Evolutionary conservation across 2,888 invertebrate species (phyloP).

Genomic region (Leucophenga maculata): DNA sequence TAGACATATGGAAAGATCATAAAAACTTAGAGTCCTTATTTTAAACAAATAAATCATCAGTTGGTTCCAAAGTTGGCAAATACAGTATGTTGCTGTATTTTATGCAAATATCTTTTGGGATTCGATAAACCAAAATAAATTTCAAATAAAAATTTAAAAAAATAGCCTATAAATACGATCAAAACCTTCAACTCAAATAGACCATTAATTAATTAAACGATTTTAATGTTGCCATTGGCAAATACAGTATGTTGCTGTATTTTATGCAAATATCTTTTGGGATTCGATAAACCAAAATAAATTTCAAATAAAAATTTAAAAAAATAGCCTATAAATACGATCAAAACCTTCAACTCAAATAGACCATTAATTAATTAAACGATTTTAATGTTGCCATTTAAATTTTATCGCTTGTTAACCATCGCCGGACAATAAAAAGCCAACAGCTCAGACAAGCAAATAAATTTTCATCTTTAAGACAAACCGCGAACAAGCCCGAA

Average conservation of each 20-base stretch:
- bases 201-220: constrained; percentile 64
- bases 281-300: too few species aligned
- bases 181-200: constrained; percentile 43
- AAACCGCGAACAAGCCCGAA: not conserved
- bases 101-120: too few species aligned
- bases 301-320: constrained; percentile 11
- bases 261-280: too few species aligned
- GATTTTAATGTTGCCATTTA: constrained; percentile 58
- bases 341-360: constrained; percentile 37
- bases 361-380: constrained; percentile 64
- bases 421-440: constrained; percentile 48
- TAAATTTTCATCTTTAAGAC: constrained; percentile 45
- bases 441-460: constrained; percentile 40
- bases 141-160: constrained; percentile 15
- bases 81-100: too few species aligned
- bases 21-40: too few species aligned
- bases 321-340: constrained; percentile 17
- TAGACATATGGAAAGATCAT: too few species aligned
- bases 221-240: constrained; percentile 59
- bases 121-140: too few species aligned
- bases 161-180: constrained; percentile 15
- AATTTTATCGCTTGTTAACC: constrained; percentile 58
- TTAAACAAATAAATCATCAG: too few species aligned
- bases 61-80: too few species aligned
- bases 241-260: too few species aligned